Conservation (phyloP, 2,797 vertebrate genomes). For the Poecilia picta region DNA sequence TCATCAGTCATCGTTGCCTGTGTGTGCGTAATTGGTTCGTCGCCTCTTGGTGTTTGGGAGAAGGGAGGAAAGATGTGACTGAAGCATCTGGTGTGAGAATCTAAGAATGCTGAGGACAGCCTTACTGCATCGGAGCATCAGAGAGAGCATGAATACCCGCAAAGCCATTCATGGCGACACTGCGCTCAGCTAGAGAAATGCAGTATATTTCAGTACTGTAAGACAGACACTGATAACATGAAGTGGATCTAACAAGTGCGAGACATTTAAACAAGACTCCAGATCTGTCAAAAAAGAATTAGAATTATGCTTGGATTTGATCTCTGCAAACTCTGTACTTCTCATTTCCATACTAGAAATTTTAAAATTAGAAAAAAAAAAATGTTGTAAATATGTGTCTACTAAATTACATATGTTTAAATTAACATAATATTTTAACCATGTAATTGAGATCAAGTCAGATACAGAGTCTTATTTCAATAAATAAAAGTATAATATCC, state of each 20-base stretch:
- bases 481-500: neutral
- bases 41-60: slow-evolving; percentile 22
- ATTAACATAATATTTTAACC: neutral
- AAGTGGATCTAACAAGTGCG: neutral
- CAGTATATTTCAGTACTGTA: neutral
- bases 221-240: neutral
- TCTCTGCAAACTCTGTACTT: neutral
- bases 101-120: slow-evolving; percentile 31
- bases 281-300: neutral
- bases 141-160: slow-evolving; percentile 21
- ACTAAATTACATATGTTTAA: neutral
- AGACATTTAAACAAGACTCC: neutral
- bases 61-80: slow-evolving; percentile 29
- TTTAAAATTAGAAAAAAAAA: neutral
- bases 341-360: neutral
- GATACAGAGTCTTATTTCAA: neutral
- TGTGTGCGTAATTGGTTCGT: slow-evolving; percentile 23
- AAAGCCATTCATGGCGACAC: slow-evolving; percentile 30
- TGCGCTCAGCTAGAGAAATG: neutral
- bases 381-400: neutral
- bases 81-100: slow-evolving; percentile 68
- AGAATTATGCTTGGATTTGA: neutral
- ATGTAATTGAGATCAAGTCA: neutral
- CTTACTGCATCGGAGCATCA: slow-evolving; percentile 29
- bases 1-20: slow-evolving; percentile 3